Conservation (phyloP, 2,888 invertebrate genomes). For the Synanthedon myopaeformis region DNA sequence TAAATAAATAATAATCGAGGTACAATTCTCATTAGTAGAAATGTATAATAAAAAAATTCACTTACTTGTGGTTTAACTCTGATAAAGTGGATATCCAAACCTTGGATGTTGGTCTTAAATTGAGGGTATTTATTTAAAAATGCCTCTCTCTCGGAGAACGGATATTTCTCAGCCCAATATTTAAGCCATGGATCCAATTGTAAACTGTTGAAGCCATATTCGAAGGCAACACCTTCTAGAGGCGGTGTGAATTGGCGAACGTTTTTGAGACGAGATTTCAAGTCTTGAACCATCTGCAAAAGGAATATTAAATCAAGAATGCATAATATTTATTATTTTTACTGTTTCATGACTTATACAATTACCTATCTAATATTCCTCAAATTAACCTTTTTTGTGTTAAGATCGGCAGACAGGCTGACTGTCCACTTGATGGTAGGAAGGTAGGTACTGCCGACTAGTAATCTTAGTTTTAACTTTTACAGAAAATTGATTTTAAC, state of each 20-base stretch:
- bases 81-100: conserved; percentile 77
- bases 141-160: conserved; percentile 65
- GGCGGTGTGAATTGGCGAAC: conserved; percentile 36
- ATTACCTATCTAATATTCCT: too few relatives aligned
- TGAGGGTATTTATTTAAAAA: conserved; percentile 76
- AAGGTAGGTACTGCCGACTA: too few relatives aligned
- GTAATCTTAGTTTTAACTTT: too few relatives aligned
- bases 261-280: conserved; percentile 8
- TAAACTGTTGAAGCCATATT: conserved; percentile 80
- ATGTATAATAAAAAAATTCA: too few relatives aligned
- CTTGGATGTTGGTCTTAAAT: conserved; percentile 76
- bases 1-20: too few relatives aligned
- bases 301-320: not conserved
- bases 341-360: too few relatives aligned
- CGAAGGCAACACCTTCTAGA: conserved; percentile 73
- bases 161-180: conserved; percentile 79
- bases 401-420: too few relatives aligned
- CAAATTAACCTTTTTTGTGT: too few relatives aligned
- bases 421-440: too few relatives aligned
- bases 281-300: conserved; percentile 11
- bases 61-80: conserved; percentile 63
- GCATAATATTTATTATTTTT: too few relatives aligned
- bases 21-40: too few relatives aligned
- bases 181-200: conserved; percentile 71
- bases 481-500: too few relatives aligned